Conservation (phyloP, 1,140 invertebrate genomes). For the Brachionus rubens region DNA sequence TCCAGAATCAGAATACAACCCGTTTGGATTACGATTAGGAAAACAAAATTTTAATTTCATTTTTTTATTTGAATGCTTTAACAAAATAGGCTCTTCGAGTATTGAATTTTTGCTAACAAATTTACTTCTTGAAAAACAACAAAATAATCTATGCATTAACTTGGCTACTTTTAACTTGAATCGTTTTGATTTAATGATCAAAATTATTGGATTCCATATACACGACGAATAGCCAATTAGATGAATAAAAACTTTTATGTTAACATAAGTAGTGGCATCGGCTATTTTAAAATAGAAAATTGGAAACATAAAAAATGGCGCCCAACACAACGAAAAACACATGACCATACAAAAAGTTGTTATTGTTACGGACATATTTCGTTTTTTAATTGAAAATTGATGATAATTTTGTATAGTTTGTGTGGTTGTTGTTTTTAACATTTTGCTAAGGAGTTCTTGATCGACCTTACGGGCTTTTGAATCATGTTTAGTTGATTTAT, state of each 20-base stretch:
- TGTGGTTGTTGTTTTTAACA: slow-evolving; percentile 11
- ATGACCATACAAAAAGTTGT: slow-evolving; percentile 43
- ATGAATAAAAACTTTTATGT: slow-evolving; percentile 23
- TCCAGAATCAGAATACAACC: too few species aligned
- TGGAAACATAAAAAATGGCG: slow-evolving; percentile 43
- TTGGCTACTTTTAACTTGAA: slow-evolving; percentile 6
- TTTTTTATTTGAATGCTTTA: too few species aligned
- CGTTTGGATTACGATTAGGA: too few species aligned
- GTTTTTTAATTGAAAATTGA: slow-evolving; percentile 45
- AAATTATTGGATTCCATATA: slow-evolving; percentile 39
- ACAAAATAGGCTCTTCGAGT: not conserved
- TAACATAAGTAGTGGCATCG: not conserved
- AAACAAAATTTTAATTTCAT: too few species aligned
- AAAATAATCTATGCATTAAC: not conserved
- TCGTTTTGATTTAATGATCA: slow-evolving; percentile 34
- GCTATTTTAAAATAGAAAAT: slow-evolving; percentile 27
- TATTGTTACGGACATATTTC: slow-evolving; percentile 38
- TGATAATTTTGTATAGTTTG: slow-evolving; percentile 43
- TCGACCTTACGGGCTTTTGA: too few species aligned
- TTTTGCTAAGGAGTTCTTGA: not conserved
- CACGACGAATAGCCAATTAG: slow-evolving; percentile 32
- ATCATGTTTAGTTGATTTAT: too few species aligned
- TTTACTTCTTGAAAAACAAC: not conserved
- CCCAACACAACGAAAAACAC: slow-evolving; percentile 40
- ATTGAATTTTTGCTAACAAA: not conserved